phyloP scores from a whole-genome alignment of 2,113 vertebrate genomes.

The Actenoides lindsayi region DNA sequence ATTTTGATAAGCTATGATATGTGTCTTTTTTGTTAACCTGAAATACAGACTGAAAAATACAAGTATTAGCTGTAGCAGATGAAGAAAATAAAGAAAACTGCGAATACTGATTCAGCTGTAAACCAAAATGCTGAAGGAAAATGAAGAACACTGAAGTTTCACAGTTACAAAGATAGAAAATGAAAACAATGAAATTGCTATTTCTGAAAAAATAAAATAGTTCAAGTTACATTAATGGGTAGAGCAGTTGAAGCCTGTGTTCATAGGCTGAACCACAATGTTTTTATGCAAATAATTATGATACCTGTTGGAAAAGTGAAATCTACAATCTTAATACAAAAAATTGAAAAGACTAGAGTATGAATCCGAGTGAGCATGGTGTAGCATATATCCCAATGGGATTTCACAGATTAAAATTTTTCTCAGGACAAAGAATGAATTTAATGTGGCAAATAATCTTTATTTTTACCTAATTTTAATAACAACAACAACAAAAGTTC shows the following conservation, averaged over 20 bases:
- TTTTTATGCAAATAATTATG: not conserved
- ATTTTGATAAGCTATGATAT: not conserved
- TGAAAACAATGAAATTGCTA: not conserved
- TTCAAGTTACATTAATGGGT: not conserved
- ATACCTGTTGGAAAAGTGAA: not conserved
- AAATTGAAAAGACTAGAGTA: not conserved
- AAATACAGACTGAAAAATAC: not conserved
- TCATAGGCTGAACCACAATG: not conserved
- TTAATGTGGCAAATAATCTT: not conserved
- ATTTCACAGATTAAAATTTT: not conserved
- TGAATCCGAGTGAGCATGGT: not conserved
- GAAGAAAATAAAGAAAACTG: not conserved
- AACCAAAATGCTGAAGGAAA: not conserved
- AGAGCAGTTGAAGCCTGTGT: not conserved
- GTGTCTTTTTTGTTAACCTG: not conserved
- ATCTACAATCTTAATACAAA: not conserved
- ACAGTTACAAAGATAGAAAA: not conserved
- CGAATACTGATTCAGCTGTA: fast-evolving
- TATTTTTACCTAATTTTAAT: not conserved
- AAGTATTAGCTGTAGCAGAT: not conserved
- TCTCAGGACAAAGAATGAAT: not conserved
- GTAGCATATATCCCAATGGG: not conserved
- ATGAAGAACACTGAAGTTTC: not conserved
- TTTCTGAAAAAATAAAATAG: not conserved
- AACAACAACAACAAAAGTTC: not conserved